Percentiles rank a stretch among this genome's conserved stretches.
These are phyloP conservation scores for Sympetrum striolatum DNA, from an alignment of 2,888 invertebrate species.

Conservation along the genomic window DNA sequence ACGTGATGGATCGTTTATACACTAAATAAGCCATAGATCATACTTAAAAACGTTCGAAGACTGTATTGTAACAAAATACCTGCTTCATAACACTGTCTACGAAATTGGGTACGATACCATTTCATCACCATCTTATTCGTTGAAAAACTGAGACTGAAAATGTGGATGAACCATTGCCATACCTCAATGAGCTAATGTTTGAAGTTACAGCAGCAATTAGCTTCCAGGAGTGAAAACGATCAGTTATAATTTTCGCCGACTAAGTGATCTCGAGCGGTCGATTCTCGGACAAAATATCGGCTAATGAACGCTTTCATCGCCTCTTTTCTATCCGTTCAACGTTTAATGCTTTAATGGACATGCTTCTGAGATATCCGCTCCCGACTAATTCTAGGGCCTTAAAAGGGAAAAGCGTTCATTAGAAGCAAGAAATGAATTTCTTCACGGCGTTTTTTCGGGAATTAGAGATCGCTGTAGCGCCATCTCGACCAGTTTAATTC, in stretches of 20 bases:
- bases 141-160: too few relatives aligned
- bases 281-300: not conserved
- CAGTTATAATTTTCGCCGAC: not conserved
- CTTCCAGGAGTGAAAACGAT: not conserved
- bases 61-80: too few relatives aligned
- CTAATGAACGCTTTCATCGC: not conserved
- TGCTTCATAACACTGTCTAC: too few relatives aligned
- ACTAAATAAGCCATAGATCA: too few relatives aligned
- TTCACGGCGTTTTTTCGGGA: too few relatives aligned
- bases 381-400: not conserved
- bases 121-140: too few relatives aligned
- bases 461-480: too few relatives aligned
- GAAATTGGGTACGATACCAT: too few relatives aligned
- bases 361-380: not conserved
- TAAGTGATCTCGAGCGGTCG: not conserved
- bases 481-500: too few relatives aligned
- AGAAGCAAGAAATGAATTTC: too few relatives aligned
- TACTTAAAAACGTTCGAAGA: too few relatives aligned
- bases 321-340: not conserved
- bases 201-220: not conserved
- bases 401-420: not conserved
- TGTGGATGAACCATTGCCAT: not conserved
- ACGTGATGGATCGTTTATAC: too few relatives aligned
- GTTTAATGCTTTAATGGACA: not conserved
- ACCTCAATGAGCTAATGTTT: not conserved